Percentiles rank a stretch among this genome's conserved stretches.
Conservation (phyloP, 2,888 invertebrate species). For the Epistrophella euchroma region DNA sequence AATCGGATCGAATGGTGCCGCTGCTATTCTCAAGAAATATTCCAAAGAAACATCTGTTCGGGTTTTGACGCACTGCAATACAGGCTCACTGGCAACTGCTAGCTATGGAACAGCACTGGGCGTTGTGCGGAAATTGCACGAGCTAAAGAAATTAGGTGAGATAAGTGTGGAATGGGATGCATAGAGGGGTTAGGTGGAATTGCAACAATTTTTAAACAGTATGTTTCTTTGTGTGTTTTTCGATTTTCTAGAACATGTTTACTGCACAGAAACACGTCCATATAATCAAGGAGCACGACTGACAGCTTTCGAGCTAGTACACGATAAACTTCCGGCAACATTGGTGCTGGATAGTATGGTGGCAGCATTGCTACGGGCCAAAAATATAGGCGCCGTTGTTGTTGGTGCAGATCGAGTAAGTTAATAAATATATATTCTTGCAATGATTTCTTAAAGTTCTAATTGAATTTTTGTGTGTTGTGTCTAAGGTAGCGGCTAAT, state of each 20-base stretch:
- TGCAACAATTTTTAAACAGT: conserved; percentile 49
- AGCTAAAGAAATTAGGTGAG: conserved; percentile 88
- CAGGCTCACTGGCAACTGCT: conserved; percentile 98
- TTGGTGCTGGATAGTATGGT: conserved; percentile 98
- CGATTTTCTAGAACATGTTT: conserved; percentile 89
- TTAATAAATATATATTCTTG: conserved; percentile 44
- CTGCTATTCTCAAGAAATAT: conserved; percentile 88
- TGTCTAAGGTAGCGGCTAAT: conserved; percentile 91
- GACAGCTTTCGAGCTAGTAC: conserved; percentile 97
- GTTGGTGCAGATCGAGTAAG: conserved; percentile 97
- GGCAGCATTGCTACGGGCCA: conserved; percentile 93
- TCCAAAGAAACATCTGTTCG: conserved; percentile 87
- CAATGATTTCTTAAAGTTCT: not conserved
- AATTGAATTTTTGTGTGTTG: conserved; percentile 10
- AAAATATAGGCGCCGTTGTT: conserved; percentile 95
- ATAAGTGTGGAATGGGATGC: not conserved
- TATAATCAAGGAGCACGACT: conserved; percentile 98
- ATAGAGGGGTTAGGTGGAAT: not conserved
- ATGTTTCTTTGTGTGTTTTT: conserved; percentile 43
- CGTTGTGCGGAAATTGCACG: conserved; percentile 93
- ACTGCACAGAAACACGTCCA: conserved; percentile 98
- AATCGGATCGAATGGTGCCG: conserved; percentile 93
- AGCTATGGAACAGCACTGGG: conserved; percentile 99
- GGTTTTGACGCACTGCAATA: conserved; percentile 98
- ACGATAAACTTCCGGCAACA: conserved; percentile 95